Percentiles rank a stretch among this genome's conserved stretches.
Conservation (phyloP, 2,888 invertebrate species). For the Hipparchia sbordonii region DNA sequence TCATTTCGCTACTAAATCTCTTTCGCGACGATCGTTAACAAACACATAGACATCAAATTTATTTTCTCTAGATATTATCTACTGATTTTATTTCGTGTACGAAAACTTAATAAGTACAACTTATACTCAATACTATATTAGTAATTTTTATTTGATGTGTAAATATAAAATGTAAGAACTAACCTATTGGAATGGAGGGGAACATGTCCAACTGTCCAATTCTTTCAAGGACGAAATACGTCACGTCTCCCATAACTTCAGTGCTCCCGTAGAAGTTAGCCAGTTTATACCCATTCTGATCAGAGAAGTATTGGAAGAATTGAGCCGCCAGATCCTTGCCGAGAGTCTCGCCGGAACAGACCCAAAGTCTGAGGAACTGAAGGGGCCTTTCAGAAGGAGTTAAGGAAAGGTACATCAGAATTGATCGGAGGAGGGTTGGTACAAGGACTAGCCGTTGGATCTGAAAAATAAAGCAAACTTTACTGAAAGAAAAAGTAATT, state of each 20-base stretch:
- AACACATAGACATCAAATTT: too few species aligned
- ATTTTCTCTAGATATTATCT: too few species aligned
- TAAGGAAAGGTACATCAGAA: conserved; percentile 88
- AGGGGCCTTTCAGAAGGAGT: conserved; percentile 82
- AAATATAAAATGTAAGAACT: conserved; percentile 45
- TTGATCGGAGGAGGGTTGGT: conserved; percentile 90
- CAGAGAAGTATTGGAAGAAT: conserved; percentile 90
- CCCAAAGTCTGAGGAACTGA: conserved; percentile 87
- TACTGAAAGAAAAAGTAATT: too few species aligned
- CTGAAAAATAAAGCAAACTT: conserved; percentile 56
- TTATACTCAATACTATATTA: too few species aligned
- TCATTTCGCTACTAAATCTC: too few species aligned
- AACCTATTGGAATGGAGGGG: conserved; percentile 92
- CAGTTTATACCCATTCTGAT: conserved; percentile 83
- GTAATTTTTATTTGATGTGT: too few species aligned
- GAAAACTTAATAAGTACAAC: too few species aligned
- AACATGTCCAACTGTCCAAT: conserved; percentile 83
- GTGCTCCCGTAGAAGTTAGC: conserved; percentile 97
- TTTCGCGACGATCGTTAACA: too few species aligned
- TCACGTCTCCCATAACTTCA: conserved; percentile 96
- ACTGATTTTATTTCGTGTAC: too few species aligned
- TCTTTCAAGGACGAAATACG: conserved; percentile 87
- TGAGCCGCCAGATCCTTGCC: conserved; percentile 86
- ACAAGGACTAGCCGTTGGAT: conserved; percentile 92
- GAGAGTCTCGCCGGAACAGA: conserved; percentile 94